Evolutionary conservation across 2,113 vertebrate genomes (phyloP).

Genomic region (Speoplatyrhinus poulsoni): DNA sequence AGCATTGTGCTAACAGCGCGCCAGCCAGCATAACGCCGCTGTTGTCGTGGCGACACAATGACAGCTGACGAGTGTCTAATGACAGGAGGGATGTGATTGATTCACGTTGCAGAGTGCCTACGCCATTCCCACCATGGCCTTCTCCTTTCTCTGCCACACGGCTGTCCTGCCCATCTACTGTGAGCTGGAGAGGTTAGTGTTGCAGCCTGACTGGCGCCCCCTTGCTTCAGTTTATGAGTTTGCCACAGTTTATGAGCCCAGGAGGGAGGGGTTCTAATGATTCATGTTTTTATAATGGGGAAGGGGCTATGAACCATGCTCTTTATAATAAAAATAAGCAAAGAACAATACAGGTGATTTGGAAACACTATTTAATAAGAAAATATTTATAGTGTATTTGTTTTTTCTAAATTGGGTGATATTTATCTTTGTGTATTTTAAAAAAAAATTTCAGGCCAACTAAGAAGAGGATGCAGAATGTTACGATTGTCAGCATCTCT

Average conservation of each 20-base stretch:
- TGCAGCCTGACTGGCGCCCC: not conserved
- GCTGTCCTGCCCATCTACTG: slow-evolving; percentile 95
- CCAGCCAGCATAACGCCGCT: not conserved
- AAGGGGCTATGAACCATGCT: too few species aligned
- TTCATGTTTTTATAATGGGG: too few species aligned
- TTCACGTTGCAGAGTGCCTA: slow-evolving; percentile 86
- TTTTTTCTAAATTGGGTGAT: not conserved
- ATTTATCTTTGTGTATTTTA: not conserved
- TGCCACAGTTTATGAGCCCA: too few species aligned
- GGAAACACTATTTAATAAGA: not conserved
- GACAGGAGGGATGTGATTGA: slow-evolving; percentile 21
- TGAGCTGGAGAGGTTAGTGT: slow-evolving; percentile 82
- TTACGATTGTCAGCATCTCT: slow-evolving; percentile 82
- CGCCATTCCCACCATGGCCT: slow-evolving; percentile 96
- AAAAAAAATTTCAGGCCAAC: slow-evolving; percentile 79
- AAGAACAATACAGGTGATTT: not conserved
- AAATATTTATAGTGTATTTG: not conserved
- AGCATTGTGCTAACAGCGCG: not conserved
- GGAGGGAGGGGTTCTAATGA: too few species aligned
- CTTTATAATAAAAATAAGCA: not conserved
- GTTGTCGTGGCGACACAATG: slow-evolving; percentile 17
- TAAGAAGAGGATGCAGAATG: slow-evolving; percentile 90
- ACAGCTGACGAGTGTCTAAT: slow-evolving; percentile 44
- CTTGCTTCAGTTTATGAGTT: too few species aligned
- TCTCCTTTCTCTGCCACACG: slow-evolving; percentile 97